Base-by-base conservation (phyloP, 1,140 invertebrate genomes). In the Drosophila neocordata region DNA sequence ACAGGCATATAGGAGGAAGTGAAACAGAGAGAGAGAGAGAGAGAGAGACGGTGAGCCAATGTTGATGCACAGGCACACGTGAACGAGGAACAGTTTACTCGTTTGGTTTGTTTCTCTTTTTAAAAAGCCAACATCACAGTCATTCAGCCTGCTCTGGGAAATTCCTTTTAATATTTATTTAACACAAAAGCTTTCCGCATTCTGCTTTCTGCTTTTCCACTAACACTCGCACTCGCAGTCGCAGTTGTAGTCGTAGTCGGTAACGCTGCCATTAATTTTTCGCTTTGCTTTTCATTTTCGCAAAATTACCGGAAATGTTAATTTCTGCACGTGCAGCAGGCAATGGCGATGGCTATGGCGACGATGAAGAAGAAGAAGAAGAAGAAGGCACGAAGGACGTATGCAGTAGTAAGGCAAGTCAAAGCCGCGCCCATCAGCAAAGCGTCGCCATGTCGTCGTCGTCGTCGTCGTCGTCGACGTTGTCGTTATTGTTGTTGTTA, bases 281-380 rank as follows among this genome's bases (percentile, higher is more conserved):
- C 79, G 83, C 84, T 88, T 88, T 88, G 83, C 83, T 89, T 88
- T 88, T 88, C 83, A 88, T 89, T 89, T 88, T 84, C 83, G 85
- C 80, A 89, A 89, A 89, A 89, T 89, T 89, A 89, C 84, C 84
- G 84, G 84, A 89, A 89, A 89, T 89, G 80, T 89, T 89, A 89
- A 89, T 89, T 89, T 89, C 85, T 89, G 85, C 85, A 89, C 84
- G 84, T 89, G 87, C 85, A 83, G 77, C 79, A 82, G 79, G 58
- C 77, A 61, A 64, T 52, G 55, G 20, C 58, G 13, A 18, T 34
- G 57, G 44, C 77, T 59, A 52, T 52, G 48, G 13, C 62, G 18
- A 12, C 9, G 35, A 12, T 11, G 35, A 37, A 24, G 58, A 44
- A 44, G 41, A 44, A 44, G 4, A 44, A 7, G 41, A 48, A 48